Percentiles rank a stretch among this genome's conserved stretches.
Evolutionary conservation across 64 coral and sea anemone species (phyloP).

Genomic region (Cladopsammia gracilis): DNA sequence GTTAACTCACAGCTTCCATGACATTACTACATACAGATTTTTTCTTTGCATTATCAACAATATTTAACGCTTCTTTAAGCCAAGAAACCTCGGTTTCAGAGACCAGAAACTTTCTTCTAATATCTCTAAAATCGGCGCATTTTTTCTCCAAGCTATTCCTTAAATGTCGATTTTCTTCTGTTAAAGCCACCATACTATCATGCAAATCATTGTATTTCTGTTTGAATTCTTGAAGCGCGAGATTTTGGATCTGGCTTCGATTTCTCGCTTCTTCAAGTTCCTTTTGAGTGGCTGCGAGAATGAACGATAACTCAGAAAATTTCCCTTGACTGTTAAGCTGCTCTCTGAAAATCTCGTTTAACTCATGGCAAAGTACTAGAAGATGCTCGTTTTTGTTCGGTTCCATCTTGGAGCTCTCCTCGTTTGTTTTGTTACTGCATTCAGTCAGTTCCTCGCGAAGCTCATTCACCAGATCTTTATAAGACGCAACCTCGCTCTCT

Average conservation of each 20-base stretch:
- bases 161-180: slow-evolving; percentile 79
- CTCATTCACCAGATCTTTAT: slow-evolving; percentile 32
- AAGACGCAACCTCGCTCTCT: slow-evolving; percentile 43
- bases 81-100: slow-evolving; percentile 78
- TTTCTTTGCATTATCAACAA: slow-evolving; percentile 64
- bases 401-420: background rate
- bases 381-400: slow-evolving; percentile 21
- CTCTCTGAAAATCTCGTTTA: slow-evolving; percentile 77
- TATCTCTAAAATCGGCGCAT: slow-evolving; percentile 39
- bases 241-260: slow-evolving; percentile 58
- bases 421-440: background rate
- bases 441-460: background rate
- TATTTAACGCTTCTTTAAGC: slow-evolving; percentile 87
- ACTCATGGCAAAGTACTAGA: slow-evolving; percentile 33
- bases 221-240: slow-evolving; percentile 75
- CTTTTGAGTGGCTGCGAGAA: slow-evolving; percentile 52
- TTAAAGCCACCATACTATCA: slow-evolving; percentile 54
- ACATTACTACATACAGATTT: slow-evolving; percentile 20
- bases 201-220: slow-evolving; percentile 73
- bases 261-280: slow-evolving; percentile 75
- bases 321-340: slow-evolving; percentile 65
- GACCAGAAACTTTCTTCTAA: slow-evolving; percentile 69
- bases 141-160: slow-evolving; percentile 71
- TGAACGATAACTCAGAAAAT: slow-evolving; percentile 33
- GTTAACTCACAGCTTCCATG: slow-evolving; percentile 22